Evolutionary conservation across 1,140 invertebrate genomes (phyloP), one percentile per base, ranked within the genome.

Genomic region (Pogonomyrmex barbatus): DNA sequence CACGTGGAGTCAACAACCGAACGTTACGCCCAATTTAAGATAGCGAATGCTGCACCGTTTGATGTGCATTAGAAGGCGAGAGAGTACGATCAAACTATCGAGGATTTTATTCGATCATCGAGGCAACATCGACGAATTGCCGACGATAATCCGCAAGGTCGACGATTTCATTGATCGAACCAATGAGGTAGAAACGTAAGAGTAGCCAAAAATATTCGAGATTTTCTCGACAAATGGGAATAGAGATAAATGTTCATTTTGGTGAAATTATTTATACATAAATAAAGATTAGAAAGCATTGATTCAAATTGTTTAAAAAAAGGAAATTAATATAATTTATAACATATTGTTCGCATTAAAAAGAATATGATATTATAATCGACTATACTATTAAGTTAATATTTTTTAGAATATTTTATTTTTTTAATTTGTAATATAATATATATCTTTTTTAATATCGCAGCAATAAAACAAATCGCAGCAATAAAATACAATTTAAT

Each of bases 1-100:
- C 89, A 75, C 78, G 65, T 70, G 82, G 87, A 94, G 93, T 94
- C 93, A 94, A 94, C 93, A 93, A 90, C 90, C 92, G 91, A 93
- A 93, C 93, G 93, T 94, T 94, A 94, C 93, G 94, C 93, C 92
- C 93, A 94, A 94, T 94, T 94, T 93, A 91, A 93, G 93, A 93
- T 91, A 79, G 87, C 92, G 90, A 93, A 94, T 94, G 76, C 85
- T 68, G 83, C 42, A 87, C 70, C 86, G 85, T 87, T 91, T 87
- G 91, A 92, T 91, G 92, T 91, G 91, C 85, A 93, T 93, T 93
- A 92, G 87, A 90, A 91, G 89, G 85, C 83, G 63, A 87, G 58
- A 87, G 89, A 68, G 87, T 70, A 83, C 86, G 79, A 87, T 88
- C 60, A 70, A 78, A 65, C 78, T 91, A 87, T 88, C 89, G 89